Base-by-base conservation (phyloP, 2,113 vertebrate species). In the Aspiorhynchus laticeps region DNA sequence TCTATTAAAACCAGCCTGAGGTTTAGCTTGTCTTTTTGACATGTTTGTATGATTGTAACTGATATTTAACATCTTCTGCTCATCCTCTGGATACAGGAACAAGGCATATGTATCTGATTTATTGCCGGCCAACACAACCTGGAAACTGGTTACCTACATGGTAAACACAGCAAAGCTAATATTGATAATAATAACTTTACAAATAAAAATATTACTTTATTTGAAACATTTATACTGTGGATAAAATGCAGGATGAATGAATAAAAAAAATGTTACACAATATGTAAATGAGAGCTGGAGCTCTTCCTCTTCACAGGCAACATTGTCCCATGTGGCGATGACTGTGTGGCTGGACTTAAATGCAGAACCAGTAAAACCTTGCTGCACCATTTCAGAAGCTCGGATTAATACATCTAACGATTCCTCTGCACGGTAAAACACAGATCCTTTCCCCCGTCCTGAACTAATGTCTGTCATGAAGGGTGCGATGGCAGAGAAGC, bases 401-500 rank as follows among this genome's bases (percentile, higher is more conserved):
- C 26, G 90, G 4, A 71, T 76, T 91, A 96, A 80, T 85, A 95
- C 89, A 0, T 88, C 90, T 0, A 14, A n/a, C 21, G 95, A 93
- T 9, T 90, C 84, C 2, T 96, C 96, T 85, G 95, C 91, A 1
- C 96, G 94, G 85, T 95, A 96, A 86, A 93, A 93, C 84, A 96
- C 76, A 85, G 93, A 85, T 78, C 96, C 96, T 86, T 91, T 91
- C 86, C 87, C 93, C 0, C 65, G 85, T 0, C 94, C 94, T 3
- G 95, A 96, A 91, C 96, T 95, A 0, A 97, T 91, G 89, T 97
- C 96, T 0, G 95, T 93, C 84, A 97, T 90, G 90, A 96, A 97
- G 5, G 96, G 95, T n/a, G 95, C 95, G 1, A 96, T 90, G 88
- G 93, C 94, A 0, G 96, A 95, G 90, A 96, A 96, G 87, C 96